phyloP scores from a whole-genome alignment of 2,797 vertebrate species.

The Sus cebifrons region DNA sequence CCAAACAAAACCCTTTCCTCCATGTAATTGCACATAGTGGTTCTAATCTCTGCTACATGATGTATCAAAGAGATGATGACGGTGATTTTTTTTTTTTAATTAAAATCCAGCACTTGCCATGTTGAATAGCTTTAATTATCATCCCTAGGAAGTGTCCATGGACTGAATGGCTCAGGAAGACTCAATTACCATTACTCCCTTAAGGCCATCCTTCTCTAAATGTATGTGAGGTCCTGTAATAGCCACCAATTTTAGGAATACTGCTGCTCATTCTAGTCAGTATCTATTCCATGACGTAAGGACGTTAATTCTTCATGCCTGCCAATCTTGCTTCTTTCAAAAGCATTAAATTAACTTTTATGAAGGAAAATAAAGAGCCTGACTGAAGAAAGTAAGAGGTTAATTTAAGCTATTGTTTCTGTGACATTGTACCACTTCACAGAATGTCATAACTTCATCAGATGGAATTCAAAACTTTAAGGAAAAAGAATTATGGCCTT shows the following conservation, averaged over 20 bases:
- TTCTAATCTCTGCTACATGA: neutral
- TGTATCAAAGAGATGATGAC: neutral
- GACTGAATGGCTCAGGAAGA: slow-evolving; percentile 47
- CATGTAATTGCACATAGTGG: neutral
- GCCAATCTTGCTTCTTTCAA: slow-evolving; percentile 78
- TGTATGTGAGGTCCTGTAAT: slow-evolving; percentile 65
- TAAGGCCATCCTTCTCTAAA: slow-evolving; percentile 46
- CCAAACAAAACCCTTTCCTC: neutral
- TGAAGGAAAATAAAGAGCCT: slow-evolving; percentile 79
- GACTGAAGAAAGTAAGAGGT: slow-evolving; percentile 70
- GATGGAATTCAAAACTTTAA: slow-evolving; percentile 87
- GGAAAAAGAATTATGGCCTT: slow-evolving; percentile 85
- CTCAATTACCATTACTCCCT: slow-evolving; percentile 59
- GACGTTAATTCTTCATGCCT: slow-evolving; percentile 66
- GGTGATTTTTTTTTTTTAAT: neutral
- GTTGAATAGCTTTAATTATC: slow-evolving; percentile 80
- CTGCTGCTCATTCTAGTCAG: slow-evolving; percentile 64
- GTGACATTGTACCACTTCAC: slow-evolving; percentile 70
- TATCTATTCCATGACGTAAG: slow-evolving; percentile 72
- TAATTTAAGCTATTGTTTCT: slow-evolving; percentile 83
- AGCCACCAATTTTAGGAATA: slow-evolving; percentile 69
- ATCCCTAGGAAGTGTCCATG: neutral
- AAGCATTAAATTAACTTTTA: slow-evolving; percentile 86
- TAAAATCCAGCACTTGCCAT: slow-evolving; percentile 32
- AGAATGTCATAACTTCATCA: slow-evolving; percentile 84